Percentiles rank a stretch among this genome's conserved stretches.
phyloP scores from a whole-genome alignment of 2,113 vertebrate species.

The Leptocoma aspasia region DNA sequence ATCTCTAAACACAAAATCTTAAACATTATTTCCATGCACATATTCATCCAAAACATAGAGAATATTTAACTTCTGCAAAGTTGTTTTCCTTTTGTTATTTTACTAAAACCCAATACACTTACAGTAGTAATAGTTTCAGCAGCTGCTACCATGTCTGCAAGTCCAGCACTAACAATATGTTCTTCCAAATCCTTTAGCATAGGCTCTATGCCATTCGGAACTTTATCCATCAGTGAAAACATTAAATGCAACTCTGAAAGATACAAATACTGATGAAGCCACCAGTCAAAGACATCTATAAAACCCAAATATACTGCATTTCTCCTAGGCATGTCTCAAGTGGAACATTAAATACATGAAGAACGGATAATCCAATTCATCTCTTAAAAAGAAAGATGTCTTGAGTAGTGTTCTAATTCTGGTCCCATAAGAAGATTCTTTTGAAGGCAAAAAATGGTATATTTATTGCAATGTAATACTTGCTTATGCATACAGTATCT shows the following conservation, averaged over 20 bases:
- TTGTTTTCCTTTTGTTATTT: background rate
- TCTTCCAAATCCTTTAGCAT: conserved; percentile 99
- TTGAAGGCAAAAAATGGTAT: background rate
- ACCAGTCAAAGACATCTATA: background rate
- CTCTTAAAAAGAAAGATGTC: background rate
- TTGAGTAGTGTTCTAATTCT: background rate
- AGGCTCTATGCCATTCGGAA: conserved; percentile 94
- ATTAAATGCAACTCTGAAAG: conserved; percentile 92
- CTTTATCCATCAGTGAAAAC: conserved; percentile 99
- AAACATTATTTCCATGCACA: background rate
- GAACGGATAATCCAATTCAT: background rate
- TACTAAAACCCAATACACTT: conserved; percentile 61
- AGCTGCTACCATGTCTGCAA: conserved; percentile 98
- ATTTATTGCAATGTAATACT: background rate
- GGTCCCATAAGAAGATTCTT: background rate
- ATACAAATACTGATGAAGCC: conserved; percentile 53
- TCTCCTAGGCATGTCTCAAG: background rate
- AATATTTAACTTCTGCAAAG: background rate
- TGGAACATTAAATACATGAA: background rate
- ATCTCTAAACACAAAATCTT: background rate
- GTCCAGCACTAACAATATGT: conserved; percentile 96
- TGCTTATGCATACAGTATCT: background rate
- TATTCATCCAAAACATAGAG: background rate
- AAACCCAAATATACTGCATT: background rate
- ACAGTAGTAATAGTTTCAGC: conserved; percentile 98